Evolutionary conservation across 2,113 vertebrate genomes (phyloP), one percentile per base, ranked within the genome.

Genomic region (Podarcis cretensis): DNA sequence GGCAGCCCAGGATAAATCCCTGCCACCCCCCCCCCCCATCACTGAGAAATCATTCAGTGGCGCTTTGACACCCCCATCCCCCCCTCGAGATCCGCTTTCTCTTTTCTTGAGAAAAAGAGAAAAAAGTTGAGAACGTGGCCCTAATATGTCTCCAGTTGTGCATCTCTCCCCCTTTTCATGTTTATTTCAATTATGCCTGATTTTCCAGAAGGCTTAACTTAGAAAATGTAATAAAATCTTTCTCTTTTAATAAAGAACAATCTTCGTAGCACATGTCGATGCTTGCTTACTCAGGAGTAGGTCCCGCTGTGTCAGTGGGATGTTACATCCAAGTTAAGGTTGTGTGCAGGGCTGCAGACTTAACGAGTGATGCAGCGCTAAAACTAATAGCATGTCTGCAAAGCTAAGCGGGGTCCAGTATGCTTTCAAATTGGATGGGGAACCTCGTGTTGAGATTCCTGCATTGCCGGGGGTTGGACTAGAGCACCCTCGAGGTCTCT

Each of bases 11-110:
- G 59, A 13, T 16, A 63, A 63, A 63, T 32, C 69, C n/a, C 69
- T 9, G 4, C 30, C 27, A 48, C n/a, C 5, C 2, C 2, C n/a
- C 2, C 2, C n/a, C 69, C 69, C 69, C 1, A 10, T 9, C 4
- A 4, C n/a, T 8, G 13, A 73, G 13, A 73, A 32, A 69, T 23
- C 27, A 27, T 30, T 9, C 8, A 69, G 69, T 13, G 30, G 13
- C 3, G 27, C 69, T 73, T 73, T 73, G 69, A 16, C 1, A 30
- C 1, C 1, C 69, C 43, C 8, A 48, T 48, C 8, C 69, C 1
- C 2, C 4, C 2, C 27, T 13, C 27, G 25, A 30, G 25, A 9
- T 14, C 8, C 8, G 43, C 18, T 63, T 73, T 13, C n/a, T 35
- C 20, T 37, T 75, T 21, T 2, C 6, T 18, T 25, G 18, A 40